Evolutionary conservation across 1,140 invertebrate genomes (phyloP).

Genomic region (Fopius arisanus): DNA sequence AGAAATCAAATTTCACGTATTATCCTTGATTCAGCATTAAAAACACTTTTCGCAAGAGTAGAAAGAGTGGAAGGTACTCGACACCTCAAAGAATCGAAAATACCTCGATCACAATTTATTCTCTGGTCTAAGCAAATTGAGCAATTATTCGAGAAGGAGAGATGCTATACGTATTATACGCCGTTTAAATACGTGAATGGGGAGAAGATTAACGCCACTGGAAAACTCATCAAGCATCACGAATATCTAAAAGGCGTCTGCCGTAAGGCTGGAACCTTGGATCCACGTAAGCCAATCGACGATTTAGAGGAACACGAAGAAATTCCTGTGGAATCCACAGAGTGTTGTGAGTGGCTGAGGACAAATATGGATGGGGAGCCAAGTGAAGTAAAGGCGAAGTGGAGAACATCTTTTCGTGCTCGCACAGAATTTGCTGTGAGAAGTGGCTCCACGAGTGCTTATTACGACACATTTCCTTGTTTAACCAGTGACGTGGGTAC

Average conservation of each 20-base stretch:
- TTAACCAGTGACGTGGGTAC: neutral
- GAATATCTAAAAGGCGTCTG: neutral
- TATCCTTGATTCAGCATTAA: neutral
- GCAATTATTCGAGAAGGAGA: neutral
- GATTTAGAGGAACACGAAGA: neutral
- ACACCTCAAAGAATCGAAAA: neutral
- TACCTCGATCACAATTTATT: neutral
- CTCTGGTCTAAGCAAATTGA: slow-evolving; percentile 6
- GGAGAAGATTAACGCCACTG: neutral
- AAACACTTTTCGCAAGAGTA: neutral
- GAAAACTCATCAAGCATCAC: neutral
- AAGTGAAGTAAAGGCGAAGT: neutral
- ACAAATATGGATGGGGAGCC: neutral
- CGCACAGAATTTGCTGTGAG: neutral
- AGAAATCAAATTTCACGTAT: no score
- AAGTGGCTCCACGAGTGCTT: neutral
- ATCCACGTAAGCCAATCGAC: neutral
- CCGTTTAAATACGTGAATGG: slow-evolving; percentile 9
- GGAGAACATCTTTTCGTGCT: neutral
- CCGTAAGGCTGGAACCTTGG: neutral
- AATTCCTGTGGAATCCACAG: neutral
- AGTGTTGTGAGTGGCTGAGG: neutral
- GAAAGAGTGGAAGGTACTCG: neutral
- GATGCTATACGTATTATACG: neutral
- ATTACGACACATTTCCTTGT: neutral